Evolutionary conservation across 2,888 invertebrate genomes (phyloP), one percentile per base, ranked within the genome.

Genomic region (Dorcus hopei): DNA sequence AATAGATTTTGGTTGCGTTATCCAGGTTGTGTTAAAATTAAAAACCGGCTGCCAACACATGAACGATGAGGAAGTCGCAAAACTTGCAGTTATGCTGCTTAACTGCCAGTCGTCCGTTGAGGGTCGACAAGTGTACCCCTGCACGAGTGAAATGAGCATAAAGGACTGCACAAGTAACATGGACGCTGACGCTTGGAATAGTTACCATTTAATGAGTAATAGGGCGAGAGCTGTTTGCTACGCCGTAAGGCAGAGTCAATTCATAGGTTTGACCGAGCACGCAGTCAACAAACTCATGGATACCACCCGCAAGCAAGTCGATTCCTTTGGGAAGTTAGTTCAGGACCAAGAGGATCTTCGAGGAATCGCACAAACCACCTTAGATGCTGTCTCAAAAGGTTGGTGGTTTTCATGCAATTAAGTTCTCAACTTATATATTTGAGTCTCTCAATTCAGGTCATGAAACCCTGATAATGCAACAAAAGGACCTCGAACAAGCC

Each of bases 221-320:
- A 74, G 88, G 66, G 87, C 87, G 0, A 78, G 85, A 60, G 86
- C 87, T n/a, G 84, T 88, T 57, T 88, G 88, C 69, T 85, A 87
- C 68, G 77, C 84, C 11, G 80, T 85, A 14, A 79, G 87, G 53
- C 86, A 86, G 71, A 80, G 81, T 39, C 87, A 87, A 71, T 88
- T 88, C 74, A 79, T 85, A 51, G 84, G 84, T 16, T 76, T 86
- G 49, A 84, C 87, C 1, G 87, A 88, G 74, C 77, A 83, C 60
- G 85, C 87, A 1, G 84, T 88, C 9, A 87, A 87, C 72, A 81
- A 83, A 65, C 75, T 88, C 52, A 82, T 87, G 79, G 74, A 81
- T 45, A 79, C 83, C 49, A 71, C 78, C 6, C 67, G 67, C 42
- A 64, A 74, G 57, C 78, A 78, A 58, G 65, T 78, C 9, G 61